A percentile compares a stretch with the other conserved stretches of the same genome.
Conservation (phyloP, 30 jellyfish, hydroid and myxozoan genomes). For the Sanderia malayensis region DNA sequence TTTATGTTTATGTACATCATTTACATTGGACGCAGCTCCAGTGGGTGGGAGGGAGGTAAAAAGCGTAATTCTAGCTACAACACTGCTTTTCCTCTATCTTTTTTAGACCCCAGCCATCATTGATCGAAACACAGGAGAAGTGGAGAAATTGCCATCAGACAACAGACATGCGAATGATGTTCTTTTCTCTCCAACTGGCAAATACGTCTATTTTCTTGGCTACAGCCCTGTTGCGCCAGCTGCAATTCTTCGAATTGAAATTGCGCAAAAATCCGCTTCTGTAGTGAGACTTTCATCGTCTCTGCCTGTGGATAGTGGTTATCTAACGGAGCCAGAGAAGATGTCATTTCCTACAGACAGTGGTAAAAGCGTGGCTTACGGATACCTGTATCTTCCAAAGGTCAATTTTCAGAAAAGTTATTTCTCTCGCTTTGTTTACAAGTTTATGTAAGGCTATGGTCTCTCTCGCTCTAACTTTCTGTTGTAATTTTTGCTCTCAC, state of each 20-base stretch:
- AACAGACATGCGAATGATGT: constrained; percentile 28
- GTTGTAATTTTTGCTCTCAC: no score
- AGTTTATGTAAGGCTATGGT: no score
- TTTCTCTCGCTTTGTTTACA: no score
- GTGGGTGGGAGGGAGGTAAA: no score
- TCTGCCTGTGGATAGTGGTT: constrained; percentile 53
- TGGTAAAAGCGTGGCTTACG: constrained; percentile 46
- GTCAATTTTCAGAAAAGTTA: no score
- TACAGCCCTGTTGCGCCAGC: constrained; percentile 64
- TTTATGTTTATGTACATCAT: no score
- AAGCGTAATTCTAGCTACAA: not conserved
- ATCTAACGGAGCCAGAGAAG: constrained; percentile 58
- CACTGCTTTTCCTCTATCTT: no score
- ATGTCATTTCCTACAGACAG: constrained; percentile 58
- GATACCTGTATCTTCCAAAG: constrained; percentile 76
- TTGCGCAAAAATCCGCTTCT: constrained; percentile 30
- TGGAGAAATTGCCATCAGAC: constrained; percentile 33
- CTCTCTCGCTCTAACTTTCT: no score
- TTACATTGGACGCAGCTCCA: no score
- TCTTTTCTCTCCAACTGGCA: constrained; percentile 55
- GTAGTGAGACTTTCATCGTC: constrained; percentile 30
- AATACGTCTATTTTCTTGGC: constrained; percentile 34
- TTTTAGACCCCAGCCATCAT: constrained; percentile 39
- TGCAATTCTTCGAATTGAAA: constrained; percentile 41
- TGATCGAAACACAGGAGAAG: constrained; percentile 26